These are phyloP conservation scores for Eutolmus rufibarbis DNA, from an alignment of 2,888 invertebrate genomes.

Conservation along the genomic window DNA sequence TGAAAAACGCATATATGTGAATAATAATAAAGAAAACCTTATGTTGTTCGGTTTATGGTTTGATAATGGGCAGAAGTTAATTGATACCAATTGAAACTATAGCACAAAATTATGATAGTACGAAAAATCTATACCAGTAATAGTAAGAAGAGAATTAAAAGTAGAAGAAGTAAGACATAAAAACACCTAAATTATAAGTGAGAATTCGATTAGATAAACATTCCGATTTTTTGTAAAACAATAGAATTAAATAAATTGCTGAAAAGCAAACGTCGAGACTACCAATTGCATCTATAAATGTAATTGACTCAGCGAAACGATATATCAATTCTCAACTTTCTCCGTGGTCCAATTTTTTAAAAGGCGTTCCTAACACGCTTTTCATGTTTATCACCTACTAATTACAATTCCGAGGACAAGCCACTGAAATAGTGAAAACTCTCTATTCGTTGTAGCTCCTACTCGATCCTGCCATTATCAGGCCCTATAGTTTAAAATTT, in stretches of 20 bases:
- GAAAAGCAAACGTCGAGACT: neutral
- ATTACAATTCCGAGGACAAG: neutral
- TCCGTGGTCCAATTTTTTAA: slow-evolving; percentile 1
- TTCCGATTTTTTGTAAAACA: neutral
- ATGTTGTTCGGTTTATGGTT: neutral
- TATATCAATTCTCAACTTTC: neutral
- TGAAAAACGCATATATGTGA: too few species aligned
- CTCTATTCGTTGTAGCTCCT: neutral
- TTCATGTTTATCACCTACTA: neutral
- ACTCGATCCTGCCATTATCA: neutral
- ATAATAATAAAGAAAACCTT: neutral
- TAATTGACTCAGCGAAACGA: slow-evolving; percentile 14
- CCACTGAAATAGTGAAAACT: neutral
- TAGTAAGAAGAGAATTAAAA: neutral
- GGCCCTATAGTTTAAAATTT: neutral
- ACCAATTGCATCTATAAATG: neutral
- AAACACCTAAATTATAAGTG: neutral
- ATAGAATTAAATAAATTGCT: neutral
- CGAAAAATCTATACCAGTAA: neutral
- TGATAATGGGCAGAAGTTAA: neutral
- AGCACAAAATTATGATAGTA: neutral
- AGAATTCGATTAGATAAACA: neutral
- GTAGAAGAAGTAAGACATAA: neutral
- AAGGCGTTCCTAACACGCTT: neutral
- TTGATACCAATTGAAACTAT: neutral